A percentile compares a stretch with the other conserved stretches of the same genome.
Evolutionary conservation across 2,888 invertebrate species (phyloP).

Genomic region (Ernsta delagoae): DNA sequence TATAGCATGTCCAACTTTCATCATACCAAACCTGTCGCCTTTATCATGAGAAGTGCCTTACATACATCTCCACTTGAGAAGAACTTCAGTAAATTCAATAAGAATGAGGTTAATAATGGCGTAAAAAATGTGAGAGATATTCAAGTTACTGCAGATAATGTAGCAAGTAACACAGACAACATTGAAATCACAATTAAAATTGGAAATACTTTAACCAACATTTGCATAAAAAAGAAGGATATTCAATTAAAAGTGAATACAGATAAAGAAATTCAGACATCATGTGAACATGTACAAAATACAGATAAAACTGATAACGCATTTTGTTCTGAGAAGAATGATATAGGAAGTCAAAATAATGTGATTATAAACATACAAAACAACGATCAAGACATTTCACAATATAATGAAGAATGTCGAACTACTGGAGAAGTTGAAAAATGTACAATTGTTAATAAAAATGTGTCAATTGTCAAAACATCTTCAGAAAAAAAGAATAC

Average conservation of each 20-base stretch:
- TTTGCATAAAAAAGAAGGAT: slow-evolving; percentile 68
- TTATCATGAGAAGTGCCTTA: slow-evolving; percentile 62
- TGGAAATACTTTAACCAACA: slow-evolving; percentile 68
- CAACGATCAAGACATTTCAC: slow-evolving; percentile 38
- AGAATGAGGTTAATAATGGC: slow-evolving; percentile 14
- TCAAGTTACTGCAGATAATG: slow-evolving; percentile 41
- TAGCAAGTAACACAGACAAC: slow-evolving; percentile 54
- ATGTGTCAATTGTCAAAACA: slow-evolving; percentile 46
- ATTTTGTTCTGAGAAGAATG: slow-evolving; percentile 45
- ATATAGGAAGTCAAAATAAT: slow-evolving; percentile 45
- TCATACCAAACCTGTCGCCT: slow-evolving; percentile 51
- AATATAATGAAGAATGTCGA: background rate
- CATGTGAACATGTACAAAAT: slow-evolving; percentile 39
- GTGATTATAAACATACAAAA: slow-evolving; percentile 39
- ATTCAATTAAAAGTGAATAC: slow-evolving; percentile 64
- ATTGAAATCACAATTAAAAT: slow-evolving; percentile 74
- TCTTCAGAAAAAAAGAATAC: slow-evolving; percentile 66
- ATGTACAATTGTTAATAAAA: slow-evolving; percentile 36
- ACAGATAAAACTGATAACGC: slow-evolving; percentile 41
- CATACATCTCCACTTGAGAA: slow-evolving; percentile 27
- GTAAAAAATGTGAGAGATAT: slow-evolving; percentile 1
- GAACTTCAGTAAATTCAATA: slow-evolving; percentile 23
- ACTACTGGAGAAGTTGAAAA: slow-evolving; percentile 31
- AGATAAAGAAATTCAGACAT: slow-evolving; percentile 69
- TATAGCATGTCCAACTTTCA: slow-evolving; percentile 11